Percentiles rank a stretch among this genome's conserved stretches.
These are phyloP conservation scores for Elysia chlorotica DNA, from an alignment of 1,140 invertebrate species.

Conservation along the genomic window DNA sequence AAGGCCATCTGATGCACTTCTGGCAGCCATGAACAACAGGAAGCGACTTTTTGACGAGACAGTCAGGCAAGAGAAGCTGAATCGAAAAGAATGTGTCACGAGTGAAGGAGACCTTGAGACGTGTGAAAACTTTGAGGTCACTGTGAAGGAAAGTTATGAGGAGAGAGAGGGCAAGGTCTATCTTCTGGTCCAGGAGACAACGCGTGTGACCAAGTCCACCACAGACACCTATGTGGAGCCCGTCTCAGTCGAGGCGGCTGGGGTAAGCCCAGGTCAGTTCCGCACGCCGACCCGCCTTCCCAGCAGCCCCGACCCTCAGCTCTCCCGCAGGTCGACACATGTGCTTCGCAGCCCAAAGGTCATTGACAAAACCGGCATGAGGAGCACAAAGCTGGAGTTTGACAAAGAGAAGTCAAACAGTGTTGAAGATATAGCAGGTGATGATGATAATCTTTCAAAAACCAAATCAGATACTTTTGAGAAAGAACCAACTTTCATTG, in stretches of 20 bases:
- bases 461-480: constrained; percentile 9
- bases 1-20: constrained; percentile 43
- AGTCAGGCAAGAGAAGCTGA: not conserved
- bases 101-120: constrained; percentile 1
- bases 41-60: not conserved
- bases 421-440: no score
- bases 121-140: not conserved
- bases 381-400: not conserved
- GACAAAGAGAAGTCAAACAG: no score
- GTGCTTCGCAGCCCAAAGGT: constrained; percentile 43
- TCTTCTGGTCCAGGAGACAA: constrained; percentile 14
- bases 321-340: constrained; percentile 48
- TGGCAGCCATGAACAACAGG: constrained; percentile 26
- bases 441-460: not conserved
- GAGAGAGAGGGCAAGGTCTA: constrained; percentile 15
- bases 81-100: no score
- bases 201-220: constrained; percentile 4
- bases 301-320: constrained; percentile 35
- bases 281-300: constrained; percentile 39
- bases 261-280: constrained; percentile 15
- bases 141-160: constrained; percentile 9
- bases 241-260: not conserved
- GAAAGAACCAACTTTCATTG: constrained; percentile 1
- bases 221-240: constrained; percentile 16
- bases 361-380: constrained; percentile 25